Evolutionary conservation across 2,888 invertebrate genomes (phyloP).

Genomic region (Drosophila vallismaia): DNA sequence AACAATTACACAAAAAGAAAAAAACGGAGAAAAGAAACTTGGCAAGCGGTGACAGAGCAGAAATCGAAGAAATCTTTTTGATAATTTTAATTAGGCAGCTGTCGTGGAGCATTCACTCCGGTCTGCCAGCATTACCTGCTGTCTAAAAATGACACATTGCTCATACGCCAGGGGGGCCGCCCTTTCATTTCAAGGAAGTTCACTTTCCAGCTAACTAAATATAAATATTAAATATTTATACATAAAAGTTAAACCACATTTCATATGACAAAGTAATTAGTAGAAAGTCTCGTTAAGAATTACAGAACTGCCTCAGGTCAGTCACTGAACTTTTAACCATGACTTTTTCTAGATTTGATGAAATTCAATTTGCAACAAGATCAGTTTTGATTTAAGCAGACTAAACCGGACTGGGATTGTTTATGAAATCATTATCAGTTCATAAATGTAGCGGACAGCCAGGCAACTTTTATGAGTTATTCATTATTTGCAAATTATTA

Average conservation of each 20-base stretch:
- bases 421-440: constrained; percentile 41
- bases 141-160: constrained; percentile 38
- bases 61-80: constrained; percentile 29
- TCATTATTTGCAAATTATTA: constrained; percentile 26
- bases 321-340: constrained; percentile 3
- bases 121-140: not conserved
- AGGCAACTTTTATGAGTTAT: constrained; percentile 25
- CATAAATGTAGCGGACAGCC: constrained; percentile 28
- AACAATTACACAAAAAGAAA: constrained; percentile 12
- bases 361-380: constrained; percentile 4
- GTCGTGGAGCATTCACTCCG: constrained; percentile 36
- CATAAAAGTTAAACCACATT: not conserved
- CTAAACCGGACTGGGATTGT: constrained; percentile 20
- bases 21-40: constrained; percentile 16
- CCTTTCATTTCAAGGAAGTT: not conserved
- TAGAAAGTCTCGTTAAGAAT: constrained; percentile 7
- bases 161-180: constrained; percentile 19
- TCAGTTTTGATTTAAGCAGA: constrained; percentile 20
- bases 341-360: not conserved
- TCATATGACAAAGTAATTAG: not conserved
- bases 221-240: not conserved
- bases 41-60: constrained; percentile 37
- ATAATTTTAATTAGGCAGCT: constrained; percentile 67
- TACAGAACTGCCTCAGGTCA: constrained; percentile 17
- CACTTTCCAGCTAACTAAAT: not conserved